Base-by-base conservation (phyloP, 35 echinoderm and acorn worm genomes). In the Ophiothrix spiculata region DNA sequence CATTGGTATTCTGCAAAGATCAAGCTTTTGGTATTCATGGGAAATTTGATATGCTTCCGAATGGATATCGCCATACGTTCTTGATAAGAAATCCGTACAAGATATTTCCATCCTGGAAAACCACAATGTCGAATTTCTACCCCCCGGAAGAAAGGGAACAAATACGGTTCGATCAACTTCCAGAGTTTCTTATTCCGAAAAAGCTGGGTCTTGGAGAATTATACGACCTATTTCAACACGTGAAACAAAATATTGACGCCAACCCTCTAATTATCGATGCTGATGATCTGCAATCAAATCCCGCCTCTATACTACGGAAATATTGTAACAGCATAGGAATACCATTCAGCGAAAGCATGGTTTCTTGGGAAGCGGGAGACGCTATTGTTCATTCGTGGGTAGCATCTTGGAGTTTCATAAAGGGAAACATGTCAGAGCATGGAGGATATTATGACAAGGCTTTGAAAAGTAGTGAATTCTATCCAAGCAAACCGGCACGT, bases 21-120 rank as follows among this genome's bases (percentile, higher is more conserved):
- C 37, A 81, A 38, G 64, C 87, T 21, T 35, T 38, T 40, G 56
- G 12, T 21, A 41, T 89, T 15, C 60, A 73, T 32, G 0, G 79
- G 13, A 81, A 74, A n/a, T 69, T 75, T 19, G 23, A 89, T 23
- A 35, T 39, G 34, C 36, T 89, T 39, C 87, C 87, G 0, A 33
- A 76, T 39, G 79, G 79, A 28, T 89, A 82, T 82, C 79, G 56
- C 6, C 87, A 89, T 34, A 40, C 79, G 32, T 89, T 89, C 39
- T 33, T 89, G 1, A 89, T 89, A 8, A 36, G 87, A 74, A 42
- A 81, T 75, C 87, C 87, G 14, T 17, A 25, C 14, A 89, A 89
- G 37, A 33, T 82, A 13, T 89, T 40, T 39, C 56, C 56, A 74
- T 89, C 87, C n/a, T 81, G 56, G 54, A 81, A 82, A 38, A 89